Conservation (phyloP, 2,797 vertebrate genomes). For the Scolopax rusticola region DNA sequence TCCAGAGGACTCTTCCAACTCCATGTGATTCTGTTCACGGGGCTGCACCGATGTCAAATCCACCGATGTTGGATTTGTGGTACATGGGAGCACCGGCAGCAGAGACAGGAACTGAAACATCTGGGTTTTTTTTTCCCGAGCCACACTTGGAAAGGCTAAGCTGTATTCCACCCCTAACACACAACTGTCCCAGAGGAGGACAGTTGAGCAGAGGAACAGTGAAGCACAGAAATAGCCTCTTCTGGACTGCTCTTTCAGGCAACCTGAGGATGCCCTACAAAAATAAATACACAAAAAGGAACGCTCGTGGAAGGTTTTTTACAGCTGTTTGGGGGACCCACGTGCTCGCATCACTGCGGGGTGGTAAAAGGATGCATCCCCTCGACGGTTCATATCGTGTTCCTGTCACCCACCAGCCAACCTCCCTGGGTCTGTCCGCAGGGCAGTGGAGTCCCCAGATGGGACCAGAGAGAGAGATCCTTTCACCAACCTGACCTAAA, state of each 20-base stretch:
- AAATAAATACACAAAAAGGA: neutral
- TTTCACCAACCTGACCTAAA: neutral
- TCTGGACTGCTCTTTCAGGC: neutral
- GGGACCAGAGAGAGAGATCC: neutral
- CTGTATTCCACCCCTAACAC: neutral
- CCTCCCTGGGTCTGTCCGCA: neutral
- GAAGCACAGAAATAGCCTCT: conserved; percentile 17
- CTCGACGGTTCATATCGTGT: rapidly evolving
- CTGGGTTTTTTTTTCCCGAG: neutral
- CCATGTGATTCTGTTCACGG: too few species aligned
- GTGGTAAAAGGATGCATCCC: rapidly evolving
- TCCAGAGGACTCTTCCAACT: too few species aligned
- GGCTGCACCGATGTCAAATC: neutral
- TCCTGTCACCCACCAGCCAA: neutral
- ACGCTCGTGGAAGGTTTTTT: rapidly evolving
- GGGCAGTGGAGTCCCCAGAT: rapidly evolving
- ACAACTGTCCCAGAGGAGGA: neutral
- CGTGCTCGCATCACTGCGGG: neutral
- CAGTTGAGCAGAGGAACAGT: neutral
- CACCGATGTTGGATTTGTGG: neutral
- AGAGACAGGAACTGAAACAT: neutral
- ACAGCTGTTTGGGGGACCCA: neutral
- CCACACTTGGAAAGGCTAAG: neutral
- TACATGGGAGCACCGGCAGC: rapidly evolving
- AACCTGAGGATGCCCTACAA: neutral